Conservation (phyloP, 2,888 invertebrate species). For the Nomada hirtipes region DNA sequence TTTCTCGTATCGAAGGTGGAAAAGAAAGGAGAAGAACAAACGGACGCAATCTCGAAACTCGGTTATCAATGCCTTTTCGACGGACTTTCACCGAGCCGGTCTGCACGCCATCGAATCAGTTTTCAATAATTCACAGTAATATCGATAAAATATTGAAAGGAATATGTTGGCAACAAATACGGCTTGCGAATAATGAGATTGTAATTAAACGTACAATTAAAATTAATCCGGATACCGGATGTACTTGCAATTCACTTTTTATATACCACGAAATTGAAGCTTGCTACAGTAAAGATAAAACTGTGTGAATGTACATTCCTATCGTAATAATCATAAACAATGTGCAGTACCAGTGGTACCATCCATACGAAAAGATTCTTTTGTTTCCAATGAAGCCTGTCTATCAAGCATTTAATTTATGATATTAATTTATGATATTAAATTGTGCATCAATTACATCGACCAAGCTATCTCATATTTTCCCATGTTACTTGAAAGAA, state of each 20-base stretch:
- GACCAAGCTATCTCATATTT: background rate
- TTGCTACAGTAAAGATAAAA: background rate
- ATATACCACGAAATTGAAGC: conserved; percentile 11
- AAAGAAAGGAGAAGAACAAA: background rate
- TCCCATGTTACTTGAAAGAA: too few species aligned
- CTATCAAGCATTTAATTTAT: background rate
- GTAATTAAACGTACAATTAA: conserved; percentile 22
- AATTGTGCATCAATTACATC: too few species aligned
- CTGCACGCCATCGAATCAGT: background rate
- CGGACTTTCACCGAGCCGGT: conserved; percentile 51
- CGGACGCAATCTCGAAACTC: conserved; percentile 45
- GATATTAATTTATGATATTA: background rate
- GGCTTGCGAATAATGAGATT: background rate
- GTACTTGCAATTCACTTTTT: background rate
- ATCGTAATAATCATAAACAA: background rate
- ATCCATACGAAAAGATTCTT: background rate
- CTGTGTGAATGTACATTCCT: background rate
- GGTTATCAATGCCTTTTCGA: conserved; percentile 31
- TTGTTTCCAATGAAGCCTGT: background rate
- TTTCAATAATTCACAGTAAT: background rate
- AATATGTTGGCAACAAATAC: background rate
- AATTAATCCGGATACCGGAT: conserved; percentile 21
- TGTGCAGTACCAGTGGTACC: background rate
- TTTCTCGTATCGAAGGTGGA: background rate
- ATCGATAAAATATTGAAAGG: conserved; percentile 8